These are phyloP conservation scores for Mormyrops boulengeri DNA, from an alignment of 2,797 vertebrate genomes.

Conservation along the genomic window DNA sequence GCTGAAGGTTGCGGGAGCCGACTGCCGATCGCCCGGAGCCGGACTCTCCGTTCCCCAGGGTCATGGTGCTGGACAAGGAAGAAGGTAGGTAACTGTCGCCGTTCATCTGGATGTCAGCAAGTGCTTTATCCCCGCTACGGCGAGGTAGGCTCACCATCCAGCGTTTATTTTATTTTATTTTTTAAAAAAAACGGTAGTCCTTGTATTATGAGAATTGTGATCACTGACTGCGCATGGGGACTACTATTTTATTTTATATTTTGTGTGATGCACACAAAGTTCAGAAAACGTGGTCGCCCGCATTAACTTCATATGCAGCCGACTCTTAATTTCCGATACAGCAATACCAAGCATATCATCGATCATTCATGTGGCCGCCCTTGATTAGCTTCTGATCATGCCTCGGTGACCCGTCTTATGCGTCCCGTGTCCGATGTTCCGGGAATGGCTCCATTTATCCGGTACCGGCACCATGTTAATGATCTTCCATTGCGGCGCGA, in stretches of 20 bases:
- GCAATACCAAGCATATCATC: background rate
- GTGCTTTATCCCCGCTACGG: background rate
- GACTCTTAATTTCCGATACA: background rate
- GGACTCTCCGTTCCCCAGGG: constrained; percentile 82
- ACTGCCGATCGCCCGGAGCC: constrained; percentile 85
- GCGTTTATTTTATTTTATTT: too few relatives aligned
- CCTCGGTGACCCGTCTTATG: background rate
- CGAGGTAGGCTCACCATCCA: background rate
- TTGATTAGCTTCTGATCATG: background rate
- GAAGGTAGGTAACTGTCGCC: constrained; percentile 80
- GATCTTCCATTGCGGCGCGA: background rate
- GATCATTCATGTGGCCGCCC: background rate
- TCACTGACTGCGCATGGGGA: background rate
- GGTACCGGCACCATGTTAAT: background rate
- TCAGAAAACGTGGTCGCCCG: background rate
- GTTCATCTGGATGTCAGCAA: constrained; percentile 4
- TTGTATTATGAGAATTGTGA: background rate
- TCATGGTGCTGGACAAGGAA: constrained; percentile 99
- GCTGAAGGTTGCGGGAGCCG: constrained; percentile 71
- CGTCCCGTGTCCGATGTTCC: background rate
- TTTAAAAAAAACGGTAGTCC: background rate
- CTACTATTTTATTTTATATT: constrained; percentile 7
- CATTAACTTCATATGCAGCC: background rate
- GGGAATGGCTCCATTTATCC: background rate
- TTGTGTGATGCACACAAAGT: constrained; percentile 20